Evolutionary conservation across 2,888 invertebrate genomes (phyloP), one percentile per base, ranked within the genome.

Genomic region (Dromius quadrimaculatus): DNA sequence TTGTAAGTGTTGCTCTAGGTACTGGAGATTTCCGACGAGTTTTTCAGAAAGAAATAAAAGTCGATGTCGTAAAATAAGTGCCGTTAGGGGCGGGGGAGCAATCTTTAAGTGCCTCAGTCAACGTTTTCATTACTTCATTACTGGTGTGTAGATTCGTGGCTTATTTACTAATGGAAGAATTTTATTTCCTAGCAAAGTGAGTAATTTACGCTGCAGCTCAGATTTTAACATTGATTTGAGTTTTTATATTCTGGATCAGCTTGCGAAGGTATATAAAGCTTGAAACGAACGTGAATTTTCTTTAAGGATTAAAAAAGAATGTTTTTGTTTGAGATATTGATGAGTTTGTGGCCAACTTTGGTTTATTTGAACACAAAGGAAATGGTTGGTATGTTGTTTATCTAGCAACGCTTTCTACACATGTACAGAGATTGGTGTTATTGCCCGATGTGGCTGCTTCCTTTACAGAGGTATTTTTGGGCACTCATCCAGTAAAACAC

Each of bases 11-110:
- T 34, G 54, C 28, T 8, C 23, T 23, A 11, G 28, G 54, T 54
- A 54, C n/a, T 32, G 43, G 13, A 63, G 63, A 63, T 63, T 63
- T 63, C 43, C 45, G 63, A 63, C 9, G 45, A 63, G 28, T 43
- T 63, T 23, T 45, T 63, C 63, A 45, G 43, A 63, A 63, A 43
- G 43, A 63, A 43, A 63, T 63, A 63, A 63, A 63, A 43, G 63
- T 54, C 62, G 57, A n/a, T 36, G 17, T 63, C 45, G 45, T 63
- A 63, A 63, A 63, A 11, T 47, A 20, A 11, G n/a, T 11, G 20
- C 8, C n/a, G 9, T 13, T n/a, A n/a, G n/a, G n/a, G n/a, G n/a
- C n/a, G n/a, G n/a, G n/a, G n/a, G n/a, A n/a, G n/a, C n/a, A n/a
- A n/a, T n/a, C 36, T 36, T 11, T 2, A 36, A 43, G 43, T 43